Conservation (phyloP, 2,888 invertebrate species). For the Amphimallon solstitiale region DNA sequence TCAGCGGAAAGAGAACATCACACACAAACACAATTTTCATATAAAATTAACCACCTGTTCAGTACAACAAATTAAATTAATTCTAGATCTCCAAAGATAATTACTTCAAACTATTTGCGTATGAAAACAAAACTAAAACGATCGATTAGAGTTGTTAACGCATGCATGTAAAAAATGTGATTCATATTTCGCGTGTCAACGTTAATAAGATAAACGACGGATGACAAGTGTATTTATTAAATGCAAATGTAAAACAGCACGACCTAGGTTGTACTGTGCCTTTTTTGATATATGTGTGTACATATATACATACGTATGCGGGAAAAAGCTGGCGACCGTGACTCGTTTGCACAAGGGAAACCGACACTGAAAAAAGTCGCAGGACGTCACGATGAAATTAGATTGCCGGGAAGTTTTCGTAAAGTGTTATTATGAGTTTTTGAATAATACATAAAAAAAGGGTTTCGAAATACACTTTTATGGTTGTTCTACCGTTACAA, state of each 20-base stretch:
- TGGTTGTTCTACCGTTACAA: slow-evolving; percentile 6
- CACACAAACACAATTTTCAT: no score
- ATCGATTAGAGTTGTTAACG: slow-evolving; percentile 28
- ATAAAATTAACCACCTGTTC: slow-evolving; percentile 26
- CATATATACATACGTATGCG: slow-evolving; percentile 1
- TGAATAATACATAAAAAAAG: slow-evolving; percentile 30
- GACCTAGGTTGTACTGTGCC: slow-evolving; percentile 5
- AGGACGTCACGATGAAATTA: slow-evolving; percentile 22
- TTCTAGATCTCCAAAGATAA: no score
- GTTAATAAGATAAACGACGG: slow-evolving; percentile 39
- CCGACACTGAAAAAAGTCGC: slow-evolving; percentile 1
- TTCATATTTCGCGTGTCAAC: slow-evolving; percentile 39
- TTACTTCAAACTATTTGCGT: slow-evolving; percentile 15
- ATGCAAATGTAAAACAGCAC: slow-evolving; percentile 36
- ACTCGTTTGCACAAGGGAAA: slow-evolving; percentile 15
- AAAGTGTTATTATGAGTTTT: slow-evolving; percentile 26
- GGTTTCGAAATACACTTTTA: slow-evolving; percentile 18
- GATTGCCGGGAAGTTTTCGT: slow-evolving; percentile 28
- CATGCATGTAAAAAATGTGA: slow-evolving; percentile 33
- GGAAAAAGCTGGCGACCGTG: slow-evolving; percentile 7
- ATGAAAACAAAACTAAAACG: slow-evolving; percentile 19
- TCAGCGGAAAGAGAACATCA: no score
- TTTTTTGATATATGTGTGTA: background rate
- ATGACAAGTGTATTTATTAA: slow-evolving; percentile 38
- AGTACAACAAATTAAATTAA: background rate